These are phyloP conservation scores for Hipposideros armiger DNA, from an alignment of 2,113 vertebrate species.

Conservation along the genomic window DNA sequence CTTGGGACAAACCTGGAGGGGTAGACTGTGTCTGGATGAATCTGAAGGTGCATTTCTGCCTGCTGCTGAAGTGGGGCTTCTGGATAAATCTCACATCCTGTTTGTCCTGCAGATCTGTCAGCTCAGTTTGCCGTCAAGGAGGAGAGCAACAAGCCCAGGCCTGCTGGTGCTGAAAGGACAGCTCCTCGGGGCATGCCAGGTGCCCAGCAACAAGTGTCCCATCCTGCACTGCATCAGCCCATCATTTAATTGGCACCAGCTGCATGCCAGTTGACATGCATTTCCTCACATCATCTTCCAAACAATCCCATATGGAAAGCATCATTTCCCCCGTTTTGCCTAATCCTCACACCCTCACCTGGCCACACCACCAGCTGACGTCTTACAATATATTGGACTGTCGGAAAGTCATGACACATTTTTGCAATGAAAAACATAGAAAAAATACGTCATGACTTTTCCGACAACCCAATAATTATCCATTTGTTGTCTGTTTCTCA, in stretches of 20 bases:
- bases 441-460: too few species aligned
- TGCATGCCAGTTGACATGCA: rapidly evolving
- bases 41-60: neutral
- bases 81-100: neutral
- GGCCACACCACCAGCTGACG: neutral
- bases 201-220: rapidly evolving
- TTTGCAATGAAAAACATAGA: too few species aligned
- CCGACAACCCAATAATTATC: too few species aligned
- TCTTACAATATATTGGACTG: too few species aligned
- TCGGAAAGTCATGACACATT: too few species aligned
- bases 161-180: conserved; percentile 35
- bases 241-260: neutral
- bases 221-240: rapidly evolving
- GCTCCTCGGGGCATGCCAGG: neutral
- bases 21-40: neutral
- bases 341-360: neutral
- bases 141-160: neutral
- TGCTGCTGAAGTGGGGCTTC: rapidly evolving
- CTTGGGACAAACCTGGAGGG: neutral
- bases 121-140: neutral
- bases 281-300: neutral
- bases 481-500: neutral
- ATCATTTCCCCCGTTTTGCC: rapidly evolving
- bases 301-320: rapidly evolving
- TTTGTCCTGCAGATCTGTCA: neutral